Percentiles rank a stretch among this genome's conserved stretches.
These are phyloP conservation scores for Leucania comma DNA, from an alignment of 2,888 invertebrate species.

Conservation along the genomic window DNA sequence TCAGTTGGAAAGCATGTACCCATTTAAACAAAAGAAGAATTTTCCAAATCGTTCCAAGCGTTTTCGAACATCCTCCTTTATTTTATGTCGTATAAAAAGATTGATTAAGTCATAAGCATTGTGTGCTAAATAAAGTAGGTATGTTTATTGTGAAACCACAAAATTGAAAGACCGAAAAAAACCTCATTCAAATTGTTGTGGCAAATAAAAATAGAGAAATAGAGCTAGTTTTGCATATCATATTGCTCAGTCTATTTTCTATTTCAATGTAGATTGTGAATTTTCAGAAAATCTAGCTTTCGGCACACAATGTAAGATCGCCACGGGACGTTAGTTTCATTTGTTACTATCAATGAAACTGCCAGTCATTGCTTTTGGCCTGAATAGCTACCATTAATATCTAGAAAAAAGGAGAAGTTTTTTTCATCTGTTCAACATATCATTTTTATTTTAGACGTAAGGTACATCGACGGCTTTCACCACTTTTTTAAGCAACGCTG, in stretches of 20 bases:
- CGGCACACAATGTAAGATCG: conserved; percentile 10
- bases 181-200: background rate
- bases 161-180: background rate
- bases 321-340: conserved; percentile 8
- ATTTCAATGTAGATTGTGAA: conserved; percentile 11
- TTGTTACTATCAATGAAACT: conserved; percentile 15
- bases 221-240: background rate
- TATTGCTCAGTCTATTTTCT: background rate
- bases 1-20: no score
- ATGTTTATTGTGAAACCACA: no score
- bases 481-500: background rate
- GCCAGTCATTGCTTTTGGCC: conserved; percentile 21
- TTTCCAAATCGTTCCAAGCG: no score
- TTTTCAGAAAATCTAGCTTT: conserved; percentile 33
- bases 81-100: no score
- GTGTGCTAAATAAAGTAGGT: background rate
- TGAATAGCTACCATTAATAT: conserved; percentile 23
- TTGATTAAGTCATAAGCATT: background rate
- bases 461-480: background rate
- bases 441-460: background rate
- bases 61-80: no score
- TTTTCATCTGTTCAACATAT: conserved; percentile 9
- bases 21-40: no score
- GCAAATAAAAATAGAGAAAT: background rate
- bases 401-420: conserved; percentile 8